Base-by-base conservation (phyloP, 2,888 invertebrate genomes). In the Hymenopus coronatus region DNA sequence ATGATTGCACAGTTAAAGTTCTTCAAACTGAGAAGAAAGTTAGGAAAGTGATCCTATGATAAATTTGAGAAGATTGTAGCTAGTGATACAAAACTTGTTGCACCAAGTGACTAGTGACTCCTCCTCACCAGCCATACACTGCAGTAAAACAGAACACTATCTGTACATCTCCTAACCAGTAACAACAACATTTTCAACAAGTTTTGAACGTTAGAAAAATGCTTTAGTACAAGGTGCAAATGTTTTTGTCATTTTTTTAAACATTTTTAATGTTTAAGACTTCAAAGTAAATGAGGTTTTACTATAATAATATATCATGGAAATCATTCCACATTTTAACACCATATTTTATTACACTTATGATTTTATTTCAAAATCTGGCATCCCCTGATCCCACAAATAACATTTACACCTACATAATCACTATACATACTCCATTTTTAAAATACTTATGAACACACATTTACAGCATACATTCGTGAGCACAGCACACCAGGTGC, bases 391-490 rank as follows among this genome's bases (percentile, higher is more conserved):
- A 87, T 82, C n/a, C 25, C 30, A 8, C 28, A 30, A 28, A 86
- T 86, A n/a, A 82, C 87, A 87, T 82, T 87, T 87, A 82, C 82
- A 82, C 30, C 82, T 87, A 87, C 30, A 40, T 85, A 85, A 87
- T 70, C n/a, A 82, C 85, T 87, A 87, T 15, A 87, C 85, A 46
- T 87, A 82, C 87, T 82, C 33, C 28, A 46, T 82, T 33, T 87
- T 87, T 87, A 87, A 87, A 87, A 87, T 87, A 87, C 30, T 82
- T 87, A 87, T 87, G 87, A 87, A 87, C 87, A 87, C 82, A 87
- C 82, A 27, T 85, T 46, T 85, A 46, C 85, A n/a, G 84, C 84
- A 84, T 84, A 84, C 84, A 84, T 84, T 85, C 85, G 87, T 87
- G 82, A 87, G 86, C 86, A 86, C 86, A 84, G 86, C 86, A 86